Conservation (phyloP, 2,888 invertebrate species). For the Taphrorychus bicolor region DNA sequence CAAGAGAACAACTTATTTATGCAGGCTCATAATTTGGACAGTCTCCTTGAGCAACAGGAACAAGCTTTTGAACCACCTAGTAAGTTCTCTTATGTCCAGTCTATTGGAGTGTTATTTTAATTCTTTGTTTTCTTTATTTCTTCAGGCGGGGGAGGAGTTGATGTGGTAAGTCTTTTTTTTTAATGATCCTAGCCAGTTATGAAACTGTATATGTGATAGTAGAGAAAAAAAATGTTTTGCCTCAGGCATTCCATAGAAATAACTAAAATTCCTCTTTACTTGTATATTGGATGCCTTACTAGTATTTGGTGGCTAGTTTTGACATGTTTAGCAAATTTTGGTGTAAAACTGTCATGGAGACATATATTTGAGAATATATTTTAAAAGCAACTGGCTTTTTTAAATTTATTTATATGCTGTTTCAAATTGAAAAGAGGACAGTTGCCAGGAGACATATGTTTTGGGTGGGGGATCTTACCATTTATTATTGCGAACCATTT, state of each 20-base stretch:
- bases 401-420: background rate
- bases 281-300: slow-evolving; percentile 22
- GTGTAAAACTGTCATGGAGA: slow-evolving; percentile 21
- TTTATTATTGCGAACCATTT: background rate
- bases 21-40: slow-evolving; percentile 69
- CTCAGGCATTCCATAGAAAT: too few relatives aligned
- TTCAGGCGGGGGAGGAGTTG: slow-evolving; percentile 22
- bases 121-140: slow-evolving; percentile 8
- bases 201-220: too few relatives aligned
- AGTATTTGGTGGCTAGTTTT: slow-evolving; percentile 23
- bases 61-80: slow-evolving; percentile 52
- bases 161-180: slow-evolving; percentile 27
- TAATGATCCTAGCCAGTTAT: background rate
- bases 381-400: background rate
- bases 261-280: background rate
- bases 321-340: slow-evolving; percentile 25
- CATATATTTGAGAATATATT: background rate
- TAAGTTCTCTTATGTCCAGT: slow-evolving; percentile 10
- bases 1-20: slow-evolving; percentile 88
- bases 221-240: too few relatives aligned
- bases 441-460: background rate
- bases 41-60: slow-evolving; percentile 75
- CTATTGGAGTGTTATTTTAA: background rate
- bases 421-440: slow-evolving; percentile 16
- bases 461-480: background rate